These are phyloP conservation scores for Agrilus mali DNA, from an alignment of 2,888 invertebrate species.

Conservation along the genomic window DNA sequence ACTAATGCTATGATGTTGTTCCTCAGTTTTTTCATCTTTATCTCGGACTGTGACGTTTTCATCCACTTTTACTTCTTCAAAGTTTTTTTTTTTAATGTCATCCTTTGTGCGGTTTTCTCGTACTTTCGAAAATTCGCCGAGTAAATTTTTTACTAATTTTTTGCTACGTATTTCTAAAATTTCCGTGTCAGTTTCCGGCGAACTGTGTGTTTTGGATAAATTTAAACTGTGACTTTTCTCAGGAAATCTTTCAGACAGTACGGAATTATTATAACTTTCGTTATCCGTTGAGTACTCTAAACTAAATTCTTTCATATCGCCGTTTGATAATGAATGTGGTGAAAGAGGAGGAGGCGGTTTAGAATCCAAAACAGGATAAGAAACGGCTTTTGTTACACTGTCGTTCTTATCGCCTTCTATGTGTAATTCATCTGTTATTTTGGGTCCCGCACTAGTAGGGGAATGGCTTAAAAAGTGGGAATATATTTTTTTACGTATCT, in stretches of 20 bases:
- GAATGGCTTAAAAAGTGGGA: too few relatives aligned
- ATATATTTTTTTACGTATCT: too few relatives aligned
- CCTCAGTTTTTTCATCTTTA: not conserved
- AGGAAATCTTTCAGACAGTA: not conserved
- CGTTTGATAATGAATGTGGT: too few relatives aligned
- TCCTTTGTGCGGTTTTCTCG: not conserved
- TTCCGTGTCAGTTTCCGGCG: constrained; percentile 12
- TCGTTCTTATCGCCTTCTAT: too few relatives aligned
- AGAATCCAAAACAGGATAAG: too few relatives aligned
- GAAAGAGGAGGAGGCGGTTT: too few relatives aligned
- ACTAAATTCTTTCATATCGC: constrained; percentile 12
- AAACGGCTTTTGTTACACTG: too few relatives aligned
- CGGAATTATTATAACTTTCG: not conserved
- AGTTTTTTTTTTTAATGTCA: not conserved
- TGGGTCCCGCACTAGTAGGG: too few relatives aligned
- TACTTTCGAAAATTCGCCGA: constrained; percentile 22
- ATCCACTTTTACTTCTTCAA: constrained; percentile 1
- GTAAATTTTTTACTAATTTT: constrained; percentile 19
- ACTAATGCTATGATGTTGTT: constrained; percentile 1
- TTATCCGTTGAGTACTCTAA: constrained; percentile 16
- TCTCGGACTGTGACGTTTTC: not conserved
- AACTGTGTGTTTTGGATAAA: too few relatives aligned
- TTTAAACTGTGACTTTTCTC: too few relatives aligned
- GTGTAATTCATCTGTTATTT: too few relatives aligned
- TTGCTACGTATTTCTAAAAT: constrained; percentile 20